A percentile compares a stretch with the other conserved stretches of the same genome.
Conservation (phyloP, 2,113 vertebrate genomes). For the Nycticryphes semicollaris region DNA sequence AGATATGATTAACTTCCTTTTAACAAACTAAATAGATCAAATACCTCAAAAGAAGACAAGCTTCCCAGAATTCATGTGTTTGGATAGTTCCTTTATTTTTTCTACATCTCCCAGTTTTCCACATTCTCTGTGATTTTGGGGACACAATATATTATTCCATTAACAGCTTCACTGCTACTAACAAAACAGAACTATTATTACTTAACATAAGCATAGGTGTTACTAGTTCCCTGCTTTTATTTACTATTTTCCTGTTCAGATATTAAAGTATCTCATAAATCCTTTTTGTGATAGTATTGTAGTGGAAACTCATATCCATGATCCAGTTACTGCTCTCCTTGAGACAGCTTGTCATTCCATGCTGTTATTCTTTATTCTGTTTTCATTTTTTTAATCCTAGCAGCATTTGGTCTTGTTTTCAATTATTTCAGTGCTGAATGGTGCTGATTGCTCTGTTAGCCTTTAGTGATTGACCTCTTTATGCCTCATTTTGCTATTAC, state of each 20-base stretch:
- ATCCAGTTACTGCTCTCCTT: not conserved
- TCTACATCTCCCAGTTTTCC: not conserved
- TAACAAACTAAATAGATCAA: not conserved
- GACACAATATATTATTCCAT: not conserved
- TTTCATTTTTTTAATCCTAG: not conserved
- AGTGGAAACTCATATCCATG: not conserved
- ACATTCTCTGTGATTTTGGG: not conserved
- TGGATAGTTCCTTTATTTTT: not conserved
- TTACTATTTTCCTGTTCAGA: not conserved
- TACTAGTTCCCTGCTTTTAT: not conserved
- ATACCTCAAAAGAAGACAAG: not conserved
- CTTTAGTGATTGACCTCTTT: not conserved
- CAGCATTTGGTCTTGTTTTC: not conserved
- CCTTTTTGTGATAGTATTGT: not conserved
- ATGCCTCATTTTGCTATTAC: not conserved
- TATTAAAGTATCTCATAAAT: not conserved
- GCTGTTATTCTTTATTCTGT: not conserved
- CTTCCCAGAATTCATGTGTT: not conserved
- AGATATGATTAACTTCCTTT: not conserved
- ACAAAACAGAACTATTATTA: not conserved
- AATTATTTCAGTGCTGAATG: not conserved
- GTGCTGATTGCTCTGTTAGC: not conserved
- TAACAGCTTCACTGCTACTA: not conserved
- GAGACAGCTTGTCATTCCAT: not conserved
- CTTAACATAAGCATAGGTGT: not conserved